Conservation (phyloP, 2,888 invertebrate species). For the Automeris io region DNA sequence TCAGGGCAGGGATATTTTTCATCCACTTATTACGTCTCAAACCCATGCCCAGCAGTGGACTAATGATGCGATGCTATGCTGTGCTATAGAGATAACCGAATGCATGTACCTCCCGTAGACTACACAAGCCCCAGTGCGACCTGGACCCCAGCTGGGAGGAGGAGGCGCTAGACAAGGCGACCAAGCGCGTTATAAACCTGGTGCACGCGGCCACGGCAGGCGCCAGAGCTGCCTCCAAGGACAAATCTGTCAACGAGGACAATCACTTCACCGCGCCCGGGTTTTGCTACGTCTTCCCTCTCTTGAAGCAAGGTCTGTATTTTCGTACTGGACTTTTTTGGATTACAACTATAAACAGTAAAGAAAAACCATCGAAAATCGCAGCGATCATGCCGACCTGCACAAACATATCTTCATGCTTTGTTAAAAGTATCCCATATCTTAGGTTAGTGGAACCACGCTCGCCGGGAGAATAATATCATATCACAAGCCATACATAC, state of each 20-base stretch:
- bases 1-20: too few species aligned
- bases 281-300: constrained; percentile 89
- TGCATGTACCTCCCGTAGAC: constrained; percentile 33
- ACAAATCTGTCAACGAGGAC: constrained; percentile 19
- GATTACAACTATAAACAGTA: not conserved
- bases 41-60: too few species aligned
- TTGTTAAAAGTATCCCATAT: too few species aligned
- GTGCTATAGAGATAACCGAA: too few species aligned
- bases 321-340: not conserved
- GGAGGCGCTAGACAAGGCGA: constrained; percentile 79
- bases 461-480: too few species aligned
- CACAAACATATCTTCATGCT: too few species aligned
- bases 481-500: too few species aligned
- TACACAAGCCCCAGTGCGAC: constrained; percentile 88
- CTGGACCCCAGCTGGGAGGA: constrained; percentile 86
- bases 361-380: too few species aligned
- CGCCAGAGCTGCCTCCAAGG: constrained; percentile 10
- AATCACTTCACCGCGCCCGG: constrained; percentile 81
- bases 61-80: too few species aligned
- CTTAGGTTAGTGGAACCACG: too few species aligned
- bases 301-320: constrained; percentile 80
- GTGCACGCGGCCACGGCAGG: constrained; percentile 70
- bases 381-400: too few species aligned
- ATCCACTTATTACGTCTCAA: too few species aligned
- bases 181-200: constrained; percentile 79